phyloP scores from a whole-genome alignment of 2,113 vertebrate genomes.

The Capreolus pygargus region DNA sequence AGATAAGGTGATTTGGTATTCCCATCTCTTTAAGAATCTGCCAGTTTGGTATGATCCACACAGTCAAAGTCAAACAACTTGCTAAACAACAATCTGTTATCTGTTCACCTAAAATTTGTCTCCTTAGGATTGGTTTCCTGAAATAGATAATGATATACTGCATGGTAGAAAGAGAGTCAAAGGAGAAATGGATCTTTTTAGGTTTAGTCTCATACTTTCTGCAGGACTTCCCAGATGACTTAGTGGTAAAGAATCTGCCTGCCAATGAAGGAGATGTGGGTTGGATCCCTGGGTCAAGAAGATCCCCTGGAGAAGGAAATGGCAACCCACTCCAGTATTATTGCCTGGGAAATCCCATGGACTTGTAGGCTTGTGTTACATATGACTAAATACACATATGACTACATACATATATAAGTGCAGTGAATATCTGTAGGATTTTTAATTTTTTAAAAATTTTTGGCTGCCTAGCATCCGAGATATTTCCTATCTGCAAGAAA shows the following conservation, averaged over 20 bases:
- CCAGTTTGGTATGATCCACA: not conserved
- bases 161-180: not conserved
- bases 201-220: not conserved
- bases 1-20: not conserved
- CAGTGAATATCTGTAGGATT: not conserved
- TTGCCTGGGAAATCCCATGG: not conserved
- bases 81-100: not conserved
- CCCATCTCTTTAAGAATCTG: not conserved
- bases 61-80: not conserved
- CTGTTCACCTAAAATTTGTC: not conserved
- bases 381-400: not conserved
- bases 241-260: not conserved
- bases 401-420: not conserved
- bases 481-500: not conserved
- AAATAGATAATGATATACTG: not conserved
- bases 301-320: not conserved
- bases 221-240: not conserved
- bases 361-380: not conserved
- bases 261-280: not conserved
- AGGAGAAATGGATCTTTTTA: not conserved
- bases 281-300: not conserved
- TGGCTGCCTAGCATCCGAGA: not conserved
- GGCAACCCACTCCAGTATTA: not conserved
- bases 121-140: not conserved
- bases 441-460: not conserved